Evolutionary conservation across 2,113 vertebrate genomes (phyloP).

Genomic region (Glaucidium brasilianum): DNA sequence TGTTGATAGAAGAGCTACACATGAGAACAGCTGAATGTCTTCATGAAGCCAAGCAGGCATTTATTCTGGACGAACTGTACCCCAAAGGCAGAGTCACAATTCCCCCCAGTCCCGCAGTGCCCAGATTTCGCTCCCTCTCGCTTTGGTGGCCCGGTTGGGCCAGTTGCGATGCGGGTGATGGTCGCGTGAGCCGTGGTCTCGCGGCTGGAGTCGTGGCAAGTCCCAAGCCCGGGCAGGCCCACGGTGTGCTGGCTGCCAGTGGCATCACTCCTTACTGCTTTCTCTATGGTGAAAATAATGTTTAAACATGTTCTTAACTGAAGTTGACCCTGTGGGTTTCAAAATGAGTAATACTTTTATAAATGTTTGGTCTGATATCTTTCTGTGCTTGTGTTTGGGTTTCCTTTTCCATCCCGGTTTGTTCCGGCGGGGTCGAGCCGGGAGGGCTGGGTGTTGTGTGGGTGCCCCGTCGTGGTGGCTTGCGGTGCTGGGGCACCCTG

Average conservation of each 20-base stretch:
- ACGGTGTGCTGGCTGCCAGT: too few species aligned
- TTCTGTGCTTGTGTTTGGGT: background rate
- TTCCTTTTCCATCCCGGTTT: background rate
- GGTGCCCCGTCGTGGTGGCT: fast-evolving
- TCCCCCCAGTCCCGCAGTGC: fast-evolving
- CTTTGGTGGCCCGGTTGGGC: background rate
- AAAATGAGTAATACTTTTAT: background rate
- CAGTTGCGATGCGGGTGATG: background rate
- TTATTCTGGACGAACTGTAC: background rate
- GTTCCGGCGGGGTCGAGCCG: fast-evolving
- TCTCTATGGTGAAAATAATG: background rate
- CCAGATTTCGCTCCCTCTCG: background rate
- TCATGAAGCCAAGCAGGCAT: background rate
- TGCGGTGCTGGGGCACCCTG: background rate
- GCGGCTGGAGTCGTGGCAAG: background rate
- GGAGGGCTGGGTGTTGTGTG: background rate
- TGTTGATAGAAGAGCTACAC: background rate
- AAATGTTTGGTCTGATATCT: background rate
- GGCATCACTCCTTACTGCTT: background rate
- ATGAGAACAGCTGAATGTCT: background rate
- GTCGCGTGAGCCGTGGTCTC: background rate
- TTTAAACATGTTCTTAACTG: background rate
- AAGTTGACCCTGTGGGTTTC: background rate
- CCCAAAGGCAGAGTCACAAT: background rate
- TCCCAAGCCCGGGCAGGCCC: background rate